Evolutionary conservation across 1,140 invertebrate genomes (phyloP).

Genomic region (Octopus bimaculoides): DNA sequence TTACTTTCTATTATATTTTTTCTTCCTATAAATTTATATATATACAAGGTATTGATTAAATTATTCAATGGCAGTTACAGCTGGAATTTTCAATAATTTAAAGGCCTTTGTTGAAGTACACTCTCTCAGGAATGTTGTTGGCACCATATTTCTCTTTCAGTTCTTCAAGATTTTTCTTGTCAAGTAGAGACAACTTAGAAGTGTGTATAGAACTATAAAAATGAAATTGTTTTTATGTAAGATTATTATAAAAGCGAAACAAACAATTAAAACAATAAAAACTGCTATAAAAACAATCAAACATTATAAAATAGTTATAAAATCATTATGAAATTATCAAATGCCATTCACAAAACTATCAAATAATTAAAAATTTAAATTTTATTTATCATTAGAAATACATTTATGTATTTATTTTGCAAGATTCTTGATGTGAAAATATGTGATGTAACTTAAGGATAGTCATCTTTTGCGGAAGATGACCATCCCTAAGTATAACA

Average conservation of each 20-base stretch:
- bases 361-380: too few species aligned
- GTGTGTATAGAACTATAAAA: constrained; percentile 32
- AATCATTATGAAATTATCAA: too few species aligned
- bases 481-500: too few species aligned
- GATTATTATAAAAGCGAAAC: neutral
- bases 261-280: neutral
- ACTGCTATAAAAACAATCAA: neutral
- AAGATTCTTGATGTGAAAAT: too few species aligned
- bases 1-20: too few species aligned
- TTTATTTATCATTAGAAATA: too few species aligned
- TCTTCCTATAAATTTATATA: too few species aligned
- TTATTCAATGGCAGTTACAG: neutral
- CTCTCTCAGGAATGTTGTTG: constrained; percentile 25
- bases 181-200: constrained; percentile 26
- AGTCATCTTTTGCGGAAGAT: too few species aligned
- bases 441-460: too few species aligned
- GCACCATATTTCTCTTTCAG: constrained; percentile 17
- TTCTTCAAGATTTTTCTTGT: constrained; percentile 26
- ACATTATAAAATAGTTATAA: neutral
- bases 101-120: constrained; percentile 49
- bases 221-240: constrained; percentile 2
- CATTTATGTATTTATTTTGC: too few species aligned
- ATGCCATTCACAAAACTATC: too few species aligned
- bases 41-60: too few species aligned
- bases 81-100: constrained; percentile 14